Evolutionary conservation across 64 coral and sea anemone genomes (phyloP), one percentile per base, ranked within the genome.

Genomic region (Stichodactyla mertensii): DNA sequence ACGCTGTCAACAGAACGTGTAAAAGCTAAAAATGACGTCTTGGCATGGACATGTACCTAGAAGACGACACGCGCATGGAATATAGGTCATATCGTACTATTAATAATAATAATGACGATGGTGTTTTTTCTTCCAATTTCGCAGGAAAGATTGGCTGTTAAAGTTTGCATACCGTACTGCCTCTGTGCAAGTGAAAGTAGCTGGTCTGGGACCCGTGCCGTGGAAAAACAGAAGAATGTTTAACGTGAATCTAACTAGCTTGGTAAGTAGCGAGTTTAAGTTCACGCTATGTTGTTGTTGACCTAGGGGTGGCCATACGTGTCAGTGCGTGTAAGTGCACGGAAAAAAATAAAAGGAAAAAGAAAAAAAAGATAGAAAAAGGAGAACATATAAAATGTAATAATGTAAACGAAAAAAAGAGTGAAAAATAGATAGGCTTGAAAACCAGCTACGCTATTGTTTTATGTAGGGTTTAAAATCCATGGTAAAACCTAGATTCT

Each of bases 211-310:
- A 24, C 88, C 85, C 77, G 91, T 97, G 71, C 15, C 82, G 52
- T 97, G 95, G 95, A 52, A 88, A 77, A 88, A 92, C 77, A 88
- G 91, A 80, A 86, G 91, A 82, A 93, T 97, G 88, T 69, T 97
- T 0, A 97, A 97, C 55, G 71, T 91, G 6, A 91, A 97, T 61
- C 7, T 97, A 1, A 88, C 77, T n/a, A 81, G 87, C n/a, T 69
- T 93, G 26, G 91, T 97, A 83, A 90, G 92, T 90, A 19, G 20
- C 36, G 36, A 45, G 36, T 45, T 45, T 2, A 45, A 45, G 36
- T 45, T 45, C 5, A 5, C 67, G 0, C 18, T 12, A 16, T 22
- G 18, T 20, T 71, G 0, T 71, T 20, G 67, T 55, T 6, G 14
- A 83, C 9, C 12, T 61, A 26, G 19, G 57, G 57, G 15, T 13